A percentile compares a stretch with the other conserved stretches of the same genome.
phyloP scores from a whole-genome alignment of 2,797 vertebrate species.

The Limosa lapponica region DNA sequence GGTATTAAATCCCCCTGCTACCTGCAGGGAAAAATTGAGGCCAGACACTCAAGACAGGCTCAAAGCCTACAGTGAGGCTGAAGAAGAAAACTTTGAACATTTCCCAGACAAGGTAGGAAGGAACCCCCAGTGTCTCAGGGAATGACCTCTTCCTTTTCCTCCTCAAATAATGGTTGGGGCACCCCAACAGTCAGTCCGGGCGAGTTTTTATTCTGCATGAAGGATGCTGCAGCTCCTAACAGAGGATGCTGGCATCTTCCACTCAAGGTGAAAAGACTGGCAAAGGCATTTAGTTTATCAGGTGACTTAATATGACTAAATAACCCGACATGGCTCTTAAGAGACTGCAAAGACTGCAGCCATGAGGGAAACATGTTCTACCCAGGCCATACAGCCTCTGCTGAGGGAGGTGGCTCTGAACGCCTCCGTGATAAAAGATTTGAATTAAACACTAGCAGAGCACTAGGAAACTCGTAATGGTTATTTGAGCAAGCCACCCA shows the following conservation, averaged over 20 bases:
- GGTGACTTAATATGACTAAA: neutral
- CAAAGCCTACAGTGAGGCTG: neutral
- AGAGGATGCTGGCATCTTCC: neutral
- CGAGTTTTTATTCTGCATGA: neutral
- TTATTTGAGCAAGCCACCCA: neutral
- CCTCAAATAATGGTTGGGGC: neutral
- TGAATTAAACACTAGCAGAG: neutral
- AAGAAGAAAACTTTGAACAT: neutral
- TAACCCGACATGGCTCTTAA: neutral
- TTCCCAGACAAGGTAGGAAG: neutral
- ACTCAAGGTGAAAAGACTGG: neutral
- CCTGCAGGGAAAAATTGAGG: neutral
- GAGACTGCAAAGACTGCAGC: neutral
- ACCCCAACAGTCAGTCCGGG: neutral
- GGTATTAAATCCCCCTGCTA: neutral
- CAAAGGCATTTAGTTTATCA: neutral
- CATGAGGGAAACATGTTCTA: neutral
- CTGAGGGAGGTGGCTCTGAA: neutral
- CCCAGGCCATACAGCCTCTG: neutral
- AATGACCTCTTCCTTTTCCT: neutral
- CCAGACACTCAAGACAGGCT: neutral
- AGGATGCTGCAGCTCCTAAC: neutral
- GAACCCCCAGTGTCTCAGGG: neutral
- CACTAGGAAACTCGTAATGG: neutral
- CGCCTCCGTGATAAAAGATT: neutral